Conservation (phyloP, 2,888 invertebrate genomes). For the Drosophila mayaguana region DNA sequence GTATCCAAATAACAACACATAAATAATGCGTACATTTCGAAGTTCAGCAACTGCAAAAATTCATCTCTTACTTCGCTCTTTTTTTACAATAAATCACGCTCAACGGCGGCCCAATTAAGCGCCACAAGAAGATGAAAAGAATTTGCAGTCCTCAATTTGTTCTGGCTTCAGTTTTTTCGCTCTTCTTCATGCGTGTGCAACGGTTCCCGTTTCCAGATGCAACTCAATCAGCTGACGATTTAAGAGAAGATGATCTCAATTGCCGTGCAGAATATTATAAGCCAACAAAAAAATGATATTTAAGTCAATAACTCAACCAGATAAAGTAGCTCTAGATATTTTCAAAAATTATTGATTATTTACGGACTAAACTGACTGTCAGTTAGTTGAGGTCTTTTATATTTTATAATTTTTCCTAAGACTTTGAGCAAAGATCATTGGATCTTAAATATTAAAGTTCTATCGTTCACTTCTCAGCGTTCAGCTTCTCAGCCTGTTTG, state of each 20-base stretch:
- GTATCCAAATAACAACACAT: constrained; percentile 62
- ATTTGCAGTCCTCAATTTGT: constrained; percentile 13
- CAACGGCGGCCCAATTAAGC: constrained; percentile 72
- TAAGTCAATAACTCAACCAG: no score
- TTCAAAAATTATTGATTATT: neutral
- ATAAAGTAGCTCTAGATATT: neutral
- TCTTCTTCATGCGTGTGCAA: constrained; percentile 17
- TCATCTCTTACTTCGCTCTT: constrained; percentile 34
- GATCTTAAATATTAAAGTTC: neutral
- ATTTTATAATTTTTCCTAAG: neutral
- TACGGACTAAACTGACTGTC: no score
- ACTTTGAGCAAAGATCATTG: neutral
- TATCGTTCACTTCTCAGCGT: no score
- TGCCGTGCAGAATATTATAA: neutral
- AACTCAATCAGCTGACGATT: constrained; percentile 44
- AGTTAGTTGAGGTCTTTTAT: neutral
- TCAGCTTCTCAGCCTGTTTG: no score
- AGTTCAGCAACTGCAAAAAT: constrained; percentile 42
- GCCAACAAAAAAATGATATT: neutral
- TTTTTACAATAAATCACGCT: constrained; percentile 76
- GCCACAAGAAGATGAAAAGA: constrained; percentile 19
- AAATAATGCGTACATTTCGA: constrained; percentile 61
- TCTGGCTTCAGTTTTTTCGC: constrained; percentile 1
- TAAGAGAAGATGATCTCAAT: neutral
- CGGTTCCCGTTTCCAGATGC: constrained; percentile 33